Evolutionary conservation across 2,113 vertebrate species (phyloP).

Genomic region (Crotalus viridis): DNA sequence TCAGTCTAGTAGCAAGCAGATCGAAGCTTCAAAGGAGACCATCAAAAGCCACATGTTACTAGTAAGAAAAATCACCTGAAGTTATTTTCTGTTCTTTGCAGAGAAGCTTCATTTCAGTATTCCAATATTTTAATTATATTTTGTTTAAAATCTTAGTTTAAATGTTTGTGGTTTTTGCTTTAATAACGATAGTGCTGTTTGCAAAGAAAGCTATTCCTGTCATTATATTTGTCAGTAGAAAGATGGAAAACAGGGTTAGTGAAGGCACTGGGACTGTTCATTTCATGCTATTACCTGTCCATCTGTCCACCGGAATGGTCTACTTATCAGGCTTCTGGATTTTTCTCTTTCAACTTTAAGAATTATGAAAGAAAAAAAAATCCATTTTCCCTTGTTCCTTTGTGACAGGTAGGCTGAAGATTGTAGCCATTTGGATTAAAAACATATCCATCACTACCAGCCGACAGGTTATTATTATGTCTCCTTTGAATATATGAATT

Average conservation of each 20-base stretch:
- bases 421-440: conserved; percentile 80
- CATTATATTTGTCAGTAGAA: conserved; percentile 47
- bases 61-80: neutral
- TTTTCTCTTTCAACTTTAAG: conserved; percentile 69
- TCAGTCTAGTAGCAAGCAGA: conserved; percentile 43
- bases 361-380: conserved; percentile 76
- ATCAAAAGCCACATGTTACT: conserved; percentile 24
- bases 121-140: conserved; percentile 20
- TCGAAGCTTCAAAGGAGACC: conserved; percentile 36
- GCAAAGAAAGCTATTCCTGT: conserved; percentile 23
- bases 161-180: neutral
- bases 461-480: conserved; percentile 71
- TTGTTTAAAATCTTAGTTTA: conserved; percentile 13
- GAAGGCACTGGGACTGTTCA: conserved; percentile 53
- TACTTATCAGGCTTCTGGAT: conserved; percentile 69
- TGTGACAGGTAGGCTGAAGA: conserved; percentile 71
- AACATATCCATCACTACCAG: conserved; percentile 71
- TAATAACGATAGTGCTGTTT: conserved; percentile 1
- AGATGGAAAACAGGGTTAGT: conserved; percentile 64
- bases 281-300: conserved; percentile 64
- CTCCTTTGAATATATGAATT: conserved; percentile 81
- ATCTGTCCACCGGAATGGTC: conserved; percentile 73
- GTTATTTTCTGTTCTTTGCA: conserved; percentile 27
- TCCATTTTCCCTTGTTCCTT: conserved; percentile 68
- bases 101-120: conserved; percentile 41